Percentiles rank a stretch among this genome's conserved stretches.
Conservation (phyloP, 2,888 invertebrate genomes). For the Colostygia pectinataria region DNA sequence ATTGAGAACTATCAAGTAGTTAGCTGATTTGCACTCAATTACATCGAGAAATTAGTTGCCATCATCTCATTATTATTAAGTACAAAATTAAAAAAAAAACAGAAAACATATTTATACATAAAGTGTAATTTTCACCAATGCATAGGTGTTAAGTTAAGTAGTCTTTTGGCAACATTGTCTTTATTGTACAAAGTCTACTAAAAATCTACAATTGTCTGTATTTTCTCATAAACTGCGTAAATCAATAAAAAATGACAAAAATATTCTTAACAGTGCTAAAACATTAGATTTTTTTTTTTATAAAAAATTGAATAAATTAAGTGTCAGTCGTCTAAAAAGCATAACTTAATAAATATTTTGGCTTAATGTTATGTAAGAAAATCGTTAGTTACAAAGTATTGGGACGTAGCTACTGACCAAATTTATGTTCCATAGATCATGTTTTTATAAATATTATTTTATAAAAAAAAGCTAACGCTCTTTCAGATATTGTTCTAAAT, state of each 20-base stretch:
- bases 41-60: no score
- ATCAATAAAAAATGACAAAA: no score
- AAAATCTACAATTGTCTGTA: not conserved
- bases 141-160: no score
- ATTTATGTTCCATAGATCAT: not conserved
- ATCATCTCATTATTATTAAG: no score
- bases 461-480: no score
- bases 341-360: constrained; percentile 18
- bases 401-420: constrained; percentile 3
- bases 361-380: constrained; percentile 13
- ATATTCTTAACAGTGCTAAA: constrained; percentile 1
- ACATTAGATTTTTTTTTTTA: constrained; percentile 6
- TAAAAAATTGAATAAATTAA: constrained; percentile 10
- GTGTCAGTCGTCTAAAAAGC: constrained; percentile 19
- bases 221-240: constrained; percentile 9
- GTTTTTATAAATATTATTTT: no score
- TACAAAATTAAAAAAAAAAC: no score
- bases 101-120: no score
- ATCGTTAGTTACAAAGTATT: constrained; percentile 2
- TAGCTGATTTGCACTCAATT: no score
- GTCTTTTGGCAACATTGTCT: constrained; percentile 30
- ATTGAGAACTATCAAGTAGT: no score
- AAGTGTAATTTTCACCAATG: no score
- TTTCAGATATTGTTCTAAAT: no score
- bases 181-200: constrained; percentile 14